phyloP scores from a whole-genome alignment of 2,888 invertebrate genomes.

The Antheraea assamensis region DNA sequence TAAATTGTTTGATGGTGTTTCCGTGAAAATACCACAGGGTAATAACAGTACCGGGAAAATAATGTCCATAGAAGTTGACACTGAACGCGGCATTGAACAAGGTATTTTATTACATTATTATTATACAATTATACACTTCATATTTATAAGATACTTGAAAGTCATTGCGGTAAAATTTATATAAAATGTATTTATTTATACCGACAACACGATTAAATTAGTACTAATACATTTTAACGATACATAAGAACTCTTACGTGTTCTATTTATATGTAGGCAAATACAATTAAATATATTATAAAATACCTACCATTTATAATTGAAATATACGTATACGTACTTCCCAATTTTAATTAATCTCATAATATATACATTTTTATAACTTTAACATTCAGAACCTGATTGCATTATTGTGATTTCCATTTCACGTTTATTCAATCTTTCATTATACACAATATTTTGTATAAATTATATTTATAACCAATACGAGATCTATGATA shows the following conservation, averaged over 20 bases:
- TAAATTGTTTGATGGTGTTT: constrained; percentile 64
- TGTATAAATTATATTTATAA: neutral
- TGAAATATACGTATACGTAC: neutral
- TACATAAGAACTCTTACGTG: neutral
- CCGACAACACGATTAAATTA: neutral
- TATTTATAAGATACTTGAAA: neutral
- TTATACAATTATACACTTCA: neutral
- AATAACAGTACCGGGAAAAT: constrained; percentile 50
- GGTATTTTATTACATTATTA: constrained; percentile 44
- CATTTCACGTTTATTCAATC: neutral
- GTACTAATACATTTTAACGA: neutral
- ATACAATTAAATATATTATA: too few relatives aligned
- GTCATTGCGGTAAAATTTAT: neutral
- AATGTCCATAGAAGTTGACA: constrained; percentile 64
- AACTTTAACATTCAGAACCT: neutral
- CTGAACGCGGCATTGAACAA: constrained; percentile 47
- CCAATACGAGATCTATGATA: too few relatives aligned
- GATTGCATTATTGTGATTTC: neutral
- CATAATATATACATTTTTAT: neutral
- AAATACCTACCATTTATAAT: too few relatives aligned
- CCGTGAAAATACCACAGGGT: constrained; percentile 55
- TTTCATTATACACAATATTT: neutral
- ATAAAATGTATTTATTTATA: neutral
- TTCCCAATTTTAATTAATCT: neutral
- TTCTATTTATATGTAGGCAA: neutral